phyloP scores from a whole-genome alignment of 2,113 vertebrate genomes.

The Sceloporus tristichus region DNA sequence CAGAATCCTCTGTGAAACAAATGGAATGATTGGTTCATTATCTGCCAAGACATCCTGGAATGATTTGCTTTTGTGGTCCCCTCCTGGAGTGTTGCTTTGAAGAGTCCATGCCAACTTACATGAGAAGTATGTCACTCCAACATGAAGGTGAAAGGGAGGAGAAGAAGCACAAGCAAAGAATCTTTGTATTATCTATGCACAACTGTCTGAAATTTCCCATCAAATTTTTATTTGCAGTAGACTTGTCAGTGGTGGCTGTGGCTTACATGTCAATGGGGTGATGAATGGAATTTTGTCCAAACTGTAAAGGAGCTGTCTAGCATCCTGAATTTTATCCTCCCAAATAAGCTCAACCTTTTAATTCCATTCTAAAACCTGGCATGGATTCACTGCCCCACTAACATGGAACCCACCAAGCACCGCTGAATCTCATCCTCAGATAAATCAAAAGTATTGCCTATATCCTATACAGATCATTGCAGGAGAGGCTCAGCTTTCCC shows the following conservation, averaged over 20 bases:
- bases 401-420: no score
- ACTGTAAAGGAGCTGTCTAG: no score
- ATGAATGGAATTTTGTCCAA: no score
- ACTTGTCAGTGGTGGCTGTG: neutral
- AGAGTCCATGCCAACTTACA: conserved; percentile 39
- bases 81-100: conserved; percentile 32
- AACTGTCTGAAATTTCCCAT: conserved; percentile 41
- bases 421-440: neutral
- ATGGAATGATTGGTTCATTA: conserved; percentile 40
- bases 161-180: conserved; percentile 20
- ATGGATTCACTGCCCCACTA: no score
- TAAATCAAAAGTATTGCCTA: conserved; percentile 21
- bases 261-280: no score
- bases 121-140: conserved; percentile 50
- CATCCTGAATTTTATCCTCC: no score
- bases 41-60: conserved; percentile 44
- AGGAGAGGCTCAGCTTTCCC: conserved; percentile 6
- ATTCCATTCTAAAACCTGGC: no score
- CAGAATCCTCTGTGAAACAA: conserved; percentile 44
- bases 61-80: conserved; percentile 39
- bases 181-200: neutral
- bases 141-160: conserved; percentile 7
- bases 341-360: no score
- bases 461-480: conserved; percentile 27
- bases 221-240: conserved; percentile 32